Evolutionary conservation across 2,888 invertebrate species (phyloP), one percentile per base, ranked within the genome.

Genomic region (Petrophora chlorosata): DNA sequence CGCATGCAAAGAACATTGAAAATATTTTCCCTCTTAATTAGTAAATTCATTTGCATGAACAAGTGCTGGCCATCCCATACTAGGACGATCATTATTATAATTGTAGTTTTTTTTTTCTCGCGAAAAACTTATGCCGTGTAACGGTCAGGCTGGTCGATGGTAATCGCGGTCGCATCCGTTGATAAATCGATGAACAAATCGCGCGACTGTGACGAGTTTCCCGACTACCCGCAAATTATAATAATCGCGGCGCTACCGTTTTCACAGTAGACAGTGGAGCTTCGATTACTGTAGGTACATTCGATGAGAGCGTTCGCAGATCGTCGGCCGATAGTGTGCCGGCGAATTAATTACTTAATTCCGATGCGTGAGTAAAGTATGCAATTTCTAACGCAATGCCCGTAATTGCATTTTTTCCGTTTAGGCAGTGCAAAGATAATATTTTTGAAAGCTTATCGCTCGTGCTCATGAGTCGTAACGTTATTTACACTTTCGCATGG

Each of bases 11-110:
- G 67, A 65, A 74, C 77, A 74, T 79, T 82, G 83, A 79, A 82
- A 85, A 84, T 82, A 79, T 80, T 82, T 87, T 85, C 82, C 80
- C 79, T 81, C 73, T 76, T 87, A 88, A 87, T 89, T 85, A 88
- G 82, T 81, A 62, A 67, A 69, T 70, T 59, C 59, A 88, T 90
- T 88, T 86, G 82, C 90, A 90, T 89, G 78, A 70, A 80, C 84
- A 84, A 86, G 80, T 63, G 69, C 70, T 69, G 67, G 38, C 72
- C 64, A 82, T 79, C 79, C 86, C 85, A 86, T 88, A 86, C 78
- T 84, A 79, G 87, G 87, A 80, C 80, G 77, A 79, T 79, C 77
- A 86, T 86, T 86, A 87, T 82, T 77, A 83, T 87, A 89, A 88
- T 86, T 85, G 79, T 85, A 70, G 42, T 62, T 72, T 76, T 82